Evolutionary conservation across 1,140 invertebrate genomes (phyloP).

Genomic region (Glossosoma conforme): DNA sequence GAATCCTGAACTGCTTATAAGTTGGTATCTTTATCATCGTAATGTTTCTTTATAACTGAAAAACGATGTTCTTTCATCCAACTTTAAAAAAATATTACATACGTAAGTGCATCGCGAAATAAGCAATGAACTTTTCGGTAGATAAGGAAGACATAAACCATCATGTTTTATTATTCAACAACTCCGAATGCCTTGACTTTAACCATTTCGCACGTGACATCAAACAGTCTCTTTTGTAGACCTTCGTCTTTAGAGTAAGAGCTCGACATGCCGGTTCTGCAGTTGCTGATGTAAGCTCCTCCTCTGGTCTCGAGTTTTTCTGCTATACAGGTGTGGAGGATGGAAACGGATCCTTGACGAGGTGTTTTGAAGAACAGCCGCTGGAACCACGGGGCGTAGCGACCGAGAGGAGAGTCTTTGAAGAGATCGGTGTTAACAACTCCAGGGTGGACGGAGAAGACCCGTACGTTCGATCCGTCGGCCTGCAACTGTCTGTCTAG

Average conservation of each 20-base stretch:
- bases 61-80: too few species aligned
- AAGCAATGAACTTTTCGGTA: too few species aligned
- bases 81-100: too few species aligned
- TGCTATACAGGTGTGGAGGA: constrained; percentile 69
- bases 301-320: constrained; percentile 62
- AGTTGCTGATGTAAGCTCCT: constrained; percentile 72
- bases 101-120: too few species aligned
- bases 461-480: constrained; percentile 56
- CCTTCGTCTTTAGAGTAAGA: constrained; percentile 43
- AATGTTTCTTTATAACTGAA: too few species aligned
- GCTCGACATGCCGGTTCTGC: constrained; percentile 48
- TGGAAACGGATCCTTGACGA: constrained; percentile 67
- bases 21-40: too few species aligned
- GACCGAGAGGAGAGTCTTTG: constrained; percentile 57
- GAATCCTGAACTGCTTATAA: too few species aligned
- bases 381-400: constrained; percentile 54
- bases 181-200: constrained; percentile 35
- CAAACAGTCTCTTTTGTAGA: constrained; percentile 42
- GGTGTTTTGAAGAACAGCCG: constrained; percentile 63
- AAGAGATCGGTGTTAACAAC: constrained; percentile 83
- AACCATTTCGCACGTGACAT: constrained; percentile 42
- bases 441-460: constrained; percentile 81
- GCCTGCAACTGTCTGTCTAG: constrained; percentile 59
- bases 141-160: too few species aligned
- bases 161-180: too few species aligned